phyloP scores from a whole-genome alignment of 2,113 vertebrate species.

The Tylochromis polylepis region DNA sequence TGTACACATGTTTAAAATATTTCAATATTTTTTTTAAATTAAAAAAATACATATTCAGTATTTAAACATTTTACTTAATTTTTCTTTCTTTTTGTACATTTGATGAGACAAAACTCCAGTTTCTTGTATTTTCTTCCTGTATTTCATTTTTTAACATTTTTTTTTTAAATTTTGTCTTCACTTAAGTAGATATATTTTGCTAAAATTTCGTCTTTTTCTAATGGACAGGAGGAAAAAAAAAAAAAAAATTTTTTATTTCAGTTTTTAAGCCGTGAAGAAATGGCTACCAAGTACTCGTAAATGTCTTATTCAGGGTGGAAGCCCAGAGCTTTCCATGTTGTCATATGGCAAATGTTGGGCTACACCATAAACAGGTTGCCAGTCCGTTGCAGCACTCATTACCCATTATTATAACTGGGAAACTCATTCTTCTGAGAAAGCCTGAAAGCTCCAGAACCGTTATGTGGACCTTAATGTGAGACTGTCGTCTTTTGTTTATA shows the following conservation, averaged over 20 bases:
- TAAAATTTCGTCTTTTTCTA: background rate
- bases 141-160: background rate
- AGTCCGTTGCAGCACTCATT: background rate
- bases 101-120: background rate
- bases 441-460: background rate
- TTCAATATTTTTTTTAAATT: background rate
- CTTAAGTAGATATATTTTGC: background rate
- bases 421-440: background rate
- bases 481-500: accelerated
- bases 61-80: background rate
- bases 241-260: background rate
- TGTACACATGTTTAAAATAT: background rate
- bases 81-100: background rate
- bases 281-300: background rate
- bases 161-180: background rate
- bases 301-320: background rate
- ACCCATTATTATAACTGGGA: background rate
- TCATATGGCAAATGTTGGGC: background rate
- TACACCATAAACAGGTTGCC: background rate
- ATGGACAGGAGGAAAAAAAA: background rate
- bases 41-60: background rate
- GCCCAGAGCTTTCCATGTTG: background rate
- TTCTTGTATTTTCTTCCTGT: background rate
- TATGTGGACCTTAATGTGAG: background rate
- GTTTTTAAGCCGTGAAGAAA: background rate